phyloP scores from a whole-genome alignment of 2,113 vertebrate species.

The Bolborhynchus lineola region DNA sequence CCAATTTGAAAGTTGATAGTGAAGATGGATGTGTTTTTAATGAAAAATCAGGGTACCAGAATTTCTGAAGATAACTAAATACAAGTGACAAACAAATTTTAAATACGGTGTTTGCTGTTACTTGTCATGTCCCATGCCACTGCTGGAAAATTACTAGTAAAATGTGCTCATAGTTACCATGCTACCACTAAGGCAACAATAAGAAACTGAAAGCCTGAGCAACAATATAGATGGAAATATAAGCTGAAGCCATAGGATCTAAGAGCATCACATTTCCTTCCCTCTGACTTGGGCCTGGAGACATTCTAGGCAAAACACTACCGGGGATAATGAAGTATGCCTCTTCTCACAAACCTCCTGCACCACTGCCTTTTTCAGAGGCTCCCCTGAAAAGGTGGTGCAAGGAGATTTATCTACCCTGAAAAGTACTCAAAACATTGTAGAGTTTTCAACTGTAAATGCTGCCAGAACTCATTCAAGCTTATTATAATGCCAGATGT shows the following conservation, averaged over 20 bases:
- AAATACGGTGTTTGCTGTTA: not conserved
- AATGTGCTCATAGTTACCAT: not conserved
- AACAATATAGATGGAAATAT: not conserved
- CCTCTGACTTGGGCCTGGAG: not conserved
- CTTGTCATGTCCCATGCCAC: not conserved
- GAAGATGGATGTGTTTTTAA: not conserved
- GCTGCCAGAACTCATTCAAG: not conserved
- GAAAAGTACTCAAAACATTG: not conserved
- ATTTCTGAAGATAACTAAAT: not conserved
- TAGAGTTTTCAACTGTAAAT: not conserved
- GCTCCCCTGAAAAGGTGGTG: not conserved
- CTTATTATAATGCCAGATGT: not conserved
- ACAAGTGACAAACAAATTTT: not conserved
- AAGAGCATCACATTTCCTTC: constrained; percentile 23
- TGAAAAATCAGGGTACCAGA: not conserved
- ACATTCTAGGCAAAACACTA: not conserved
- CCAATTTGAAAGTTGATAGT: not conserved
- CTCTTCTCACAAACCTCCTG: not conserved
- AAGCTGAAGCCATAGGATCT: not conserved
- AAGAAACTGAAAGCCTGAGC: constrained; percentile 32
- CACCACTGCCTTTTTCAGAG: not conserved
- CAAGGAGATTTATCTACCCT: not conserved
- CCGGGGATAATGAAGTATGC: not conserved
- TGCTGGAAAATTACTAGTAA: not conserved
- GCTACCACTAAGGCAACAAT: not conserved